These are phyloP conservation scores for Bursaphelenchus okinawaensis DNA, from an alignment of 2,888 invertebrate species.

Conservation along the genomic window DNA sequence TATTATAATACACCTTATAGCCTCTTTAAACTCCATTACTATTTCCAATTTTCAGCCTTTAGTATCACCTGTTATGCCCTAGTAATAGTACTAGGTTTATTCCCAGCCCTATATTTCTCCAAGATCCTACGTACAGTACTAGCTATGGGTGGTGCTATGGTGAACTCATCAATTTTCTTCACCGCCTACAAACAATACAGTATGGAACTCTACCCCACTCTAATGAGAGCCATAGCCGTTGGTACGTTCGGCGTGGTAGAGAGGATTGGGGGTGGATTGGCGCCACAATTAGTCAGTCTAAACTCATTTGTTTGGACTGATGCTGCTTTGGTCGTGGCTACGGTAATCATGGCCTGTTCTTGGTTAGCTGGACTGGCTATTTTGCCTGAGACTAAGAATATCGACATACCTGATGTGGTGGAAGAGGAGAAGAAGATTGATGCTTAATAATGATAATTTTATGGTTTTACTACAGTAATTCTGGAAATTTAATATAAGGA, in stretches of 20 bases:
- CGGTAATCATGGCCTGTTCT: slow-evolving; percentile 16
- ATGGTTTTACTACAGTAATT: too few relatives aligned
- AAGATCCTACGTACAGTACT: slow-evolving; percentile 20
- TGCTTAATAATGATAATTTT: too few relatives aligned
- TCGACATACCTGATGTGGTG: slow-evolving; percentile 41
- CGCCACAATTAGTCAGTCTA: slow-evolving; percentile 32
- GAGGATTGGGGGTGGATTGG: slow-evolving; percentile 31
- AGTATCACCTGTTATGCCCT: slow-evolving; percentile 25
- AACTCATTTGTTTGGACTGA: slow-evolving; percentile 28
- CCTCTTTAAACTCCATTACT: background rate
- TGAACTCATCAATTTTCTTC: slow-evolving; percentile 37
- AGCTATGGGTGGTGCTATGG: slow-evolving; percentile 28
- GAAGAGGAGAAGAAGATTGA: too few relatives aligned
- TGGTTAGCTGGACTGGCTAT: slow-evolving; percentile 25
- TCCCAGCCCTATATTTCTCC: background rate
- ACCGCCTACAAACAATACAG: slow-evolving; percentile 39
- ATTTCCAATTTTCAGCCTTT: slow-evolving; percentile 21
- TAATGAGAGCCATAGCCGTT: slow-evolving; percentile 32
- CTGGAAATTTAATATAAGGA: too few relatives aligned
- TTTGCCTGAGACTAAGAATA: slow-evolving; percentile 36
- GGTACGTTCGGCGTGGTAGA: slow-evolving; percentile 24
- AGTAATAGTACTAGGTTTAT: slow-evolving; percentile 14
- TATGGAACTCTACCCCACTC: slow-evolving; percentile 39
- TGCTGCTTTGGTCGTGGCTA: slow-evolving; percentile 26
- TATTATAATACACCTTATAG: background rate